Evolutionary conservation across 2,888 invertebrate species (phyloP).

Genomic region (Euphydryas editha): DNA sequence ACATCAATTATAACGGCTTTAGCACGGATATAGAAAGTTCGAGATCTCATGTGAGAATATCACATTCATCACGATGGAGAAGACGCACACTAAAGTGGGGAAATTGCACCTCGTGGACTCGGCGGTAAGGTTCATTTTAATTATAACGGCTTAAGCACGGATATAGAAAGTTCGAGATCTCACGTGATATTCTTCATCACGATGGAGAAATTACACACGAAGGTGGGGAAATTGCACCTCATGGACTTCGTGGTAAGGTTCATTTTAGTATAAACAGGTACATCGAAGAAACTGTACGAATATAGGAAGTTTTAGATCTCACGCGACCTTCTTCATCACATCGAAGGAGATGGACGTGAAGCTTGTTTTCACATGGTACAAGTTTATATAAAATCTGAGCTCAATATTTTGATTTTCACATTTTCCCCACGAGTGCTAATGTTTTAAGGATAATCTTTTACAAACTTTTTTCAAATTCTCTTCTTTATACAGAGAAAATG

Average conservation of each 20-base stretch:
- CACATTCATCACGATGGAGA: slow-evolving; percentile 98
- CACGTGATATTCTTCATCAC: slow-evolving; percentile 99
- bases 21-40: slow-evolving; percentile 93
- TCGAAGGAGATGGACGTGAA: no score
- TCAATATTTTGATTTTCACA: no score
- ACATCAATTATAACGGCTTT: no score
- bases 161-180: slow-evolving; percentile 96
- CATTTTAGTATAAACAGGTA: no score
- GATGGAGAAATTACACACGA: slow-evolving; percentile 95
- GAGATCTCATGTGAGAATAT: slow-evolving; percentile 98
- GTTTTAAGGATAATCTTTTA: no score
- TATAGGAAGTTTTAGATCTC: slow-evolving; percentile 96
- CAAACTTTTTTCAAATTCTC: no score
- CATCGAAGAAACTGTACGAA: no score
- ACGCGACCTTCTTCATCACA: no score
- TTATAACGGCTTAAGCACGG: background rate
- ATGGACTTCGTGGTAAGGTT: slow-evolving; percentile 96
- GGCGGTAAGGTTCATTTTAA: slow-evolving; percentile 91
- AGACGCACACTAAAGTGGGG: slow-evolving; percentile 96
- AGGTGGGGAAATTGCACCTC: slow-evolving; percentile 98
- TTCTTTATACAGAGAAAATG: no score
- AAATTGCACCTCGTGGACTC: slow-evolving; percentile 98
- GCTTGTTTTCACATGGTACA: no score
- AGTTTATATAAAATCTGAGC: no score
- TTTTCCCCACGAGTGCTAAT: no score